Evolutionary conservation across 2,888 invertebrate genomes (phyloP).

Genomic region (Apamea monoglypha): DNA sequence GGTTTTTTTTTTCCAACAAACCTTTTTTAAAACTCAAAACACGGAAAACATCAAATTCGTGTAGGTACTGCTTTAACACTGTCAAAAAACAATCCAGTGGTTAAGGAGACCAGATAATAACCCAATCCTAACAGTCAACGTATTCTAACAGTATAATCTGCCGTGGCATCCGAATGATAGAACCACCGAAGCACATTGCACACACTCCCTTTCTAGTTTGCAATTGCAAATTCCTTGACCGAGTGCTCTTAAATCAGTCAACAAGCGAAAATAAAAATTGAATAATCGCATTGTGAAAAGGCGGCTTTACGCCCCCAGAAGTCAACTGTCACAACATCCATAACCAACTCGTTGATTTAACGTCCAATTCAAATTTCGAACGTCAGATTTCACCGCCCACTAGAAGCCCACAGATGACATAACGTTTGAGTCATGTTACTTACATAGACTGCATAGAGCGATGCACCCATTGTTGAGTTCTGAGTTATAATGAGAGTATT

Average conservation of each 20-base stretch:
- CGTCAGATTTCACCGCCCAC: conserved; percentile 50
- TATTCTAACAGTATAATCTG: background rate
- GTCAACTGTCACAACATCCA: conserved; percentile 49
- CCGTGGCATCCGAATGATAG: background rate
- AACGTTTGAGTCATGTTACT: conserved; percentile 56
- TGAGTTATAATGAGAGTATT: conserved; percentile 11
- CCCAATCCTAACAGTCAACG: background rate
- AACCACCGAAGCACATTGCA: background rate
- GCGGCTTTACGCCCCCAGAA: conserved; percentile 34
- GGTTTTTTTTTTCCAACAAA: background rate
- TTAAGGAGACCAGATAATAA: background rate
- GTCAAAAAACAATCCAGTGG: background rate
- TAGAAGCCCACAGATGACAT: conserved; percentile 59
- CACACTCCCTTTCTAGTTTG: background rate
- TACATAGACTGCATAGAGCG: conserved; percentile 33
- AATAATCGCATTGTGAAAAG: conserved; percentile 42
- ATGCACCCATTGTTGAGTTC: conserved; percentile 50
- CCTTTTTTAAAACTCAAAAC: background rate
- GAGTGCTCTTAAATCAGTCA: conserved; percentile 3
- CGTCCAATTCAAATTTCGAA: conserved; percentile 55
- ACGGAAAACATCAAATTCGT: background rate
- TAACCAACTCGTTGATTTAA: conserved; percentile 44
- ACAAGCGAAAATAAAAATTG: background rate
- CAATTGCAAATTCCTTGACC: background rate
- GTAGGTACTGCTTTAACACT: background rate